Evolutionary conservation across 2,797 vertebrate species (phyloP).

Genomic region (Tolypeutes matacus): DNA sequence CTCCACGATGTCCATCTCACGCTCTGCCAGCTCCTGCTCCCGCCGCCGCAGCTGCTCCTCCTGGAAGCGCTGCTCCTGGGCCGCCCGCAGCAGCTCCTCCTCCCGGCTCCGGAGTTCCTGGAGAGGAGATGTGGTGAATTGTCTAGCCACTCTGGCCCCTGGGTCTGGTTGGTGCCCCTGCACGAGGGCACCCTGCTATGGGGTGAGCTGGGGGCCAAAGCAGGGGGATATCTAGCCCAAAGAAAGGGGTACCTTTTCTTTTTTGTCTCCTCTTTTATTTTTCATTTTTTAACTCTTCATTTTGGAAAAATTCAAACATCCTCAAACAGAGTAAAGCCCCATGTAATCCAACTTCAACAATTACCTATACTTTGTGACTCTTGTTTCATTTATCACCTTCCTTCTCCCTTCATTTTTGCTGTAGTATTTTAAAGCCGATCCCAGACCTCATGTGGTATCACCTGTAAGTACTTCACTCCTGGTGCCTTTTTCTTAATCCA

Average conservation of each 20-base stretch:
- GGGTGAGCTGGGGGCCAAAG: background rate
- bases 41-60: constrained; percentile 93
- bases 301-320: background rate
- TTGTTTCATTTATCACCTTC: background rate
- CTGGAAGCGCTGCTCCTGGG: constrained; percentile 94
- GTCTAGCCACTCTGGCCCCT: accelerated
- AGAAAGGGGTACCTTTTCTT: background rate
- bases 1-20: constrained; percentile 96
- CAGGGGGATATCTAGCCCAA: background rate
- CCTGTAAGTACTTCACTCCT: background rate
- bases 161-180: background rate
- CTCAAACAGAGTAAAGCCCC: background rate
- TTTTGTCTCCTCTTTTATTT: background rate
- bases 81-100: constrained; percentile 93
- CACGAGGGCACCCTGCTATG: background rate
- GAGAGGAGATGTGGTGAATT: accelerated
- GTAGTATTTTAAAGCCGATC: background rate
- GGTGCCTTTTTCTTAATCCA: background rate
- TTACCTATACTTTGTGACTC: background rate
- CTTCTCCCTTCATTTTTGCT: background rate
- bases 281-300: background rate
- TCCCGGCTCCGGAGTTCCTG: constrained; percentile 96
- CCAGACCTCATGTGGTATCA: background rate
- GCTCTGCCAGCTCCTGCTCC: constrained; percentile 95
- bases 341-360: accelerated